phyloP scores from a whole-genome alignment of 2,113 vertebrate species.

The Hippopotamus amphibius region DNA sequence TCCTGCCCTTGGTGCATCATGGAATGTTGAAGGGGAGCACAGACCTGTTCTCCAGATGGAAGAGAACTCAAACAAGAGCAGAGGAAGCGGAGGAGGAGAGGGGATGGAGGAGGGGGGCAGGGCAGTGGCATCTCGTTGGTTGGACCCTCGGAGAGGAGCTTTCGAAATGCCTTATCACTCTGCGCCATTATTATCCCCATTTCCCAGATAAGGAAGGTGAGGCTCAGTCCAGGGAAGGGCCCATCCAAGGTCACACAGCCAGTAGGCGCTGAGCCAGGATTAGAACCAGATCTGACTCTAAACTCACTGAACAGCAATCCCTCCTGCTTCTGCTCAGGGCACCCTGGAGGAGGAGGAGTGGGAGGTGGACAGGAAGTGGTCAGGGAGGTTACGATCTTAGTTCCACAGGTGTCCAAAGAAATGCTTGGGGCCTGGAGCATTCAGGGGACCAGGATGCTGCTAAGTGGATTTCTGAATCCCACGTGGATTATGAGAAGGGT shows the following conservation, averaged over 20 bases:
- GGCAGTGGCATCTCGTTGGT: no score
- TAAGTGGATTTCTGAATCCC: not conserved
- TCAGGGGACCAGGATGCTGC: not conserved
- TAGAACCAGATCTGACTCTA: not conserved
- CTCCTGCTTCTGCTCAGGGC: not conserved
- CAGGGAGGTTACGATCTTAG: not conserved
- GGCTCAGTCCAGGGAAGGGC: not conserved
- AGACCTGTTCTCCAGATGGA: not conserved
- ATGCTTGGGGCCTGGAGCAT: no score
- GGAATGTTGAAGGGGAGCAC: not conserved
- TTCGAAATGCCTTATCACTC: not conserved
- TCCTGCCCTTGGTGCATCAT: not conserved
- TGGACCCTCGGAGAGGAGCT: not conserved
- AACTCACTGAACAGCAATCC: not conserved
- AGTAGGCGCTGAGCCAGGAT: rapidly evolving
- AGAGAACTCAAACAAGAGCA: not conserved
- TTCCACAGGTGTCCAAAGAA: not conserved
- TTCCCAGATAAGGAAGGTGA: not conserved
- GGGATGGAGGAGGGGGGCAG: not conserved
- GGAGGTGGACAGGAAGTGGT: rapidly evolving
- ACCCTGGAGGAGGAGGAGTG: not conserved
- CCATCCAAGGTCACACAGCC: not conserved
- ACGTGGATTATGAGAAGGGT: not conserved
- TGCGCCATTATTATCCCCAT: not conserved
- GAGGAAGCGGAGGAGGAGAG: no score